A percentile compares a stretch with the other conserved stretches of the same genome.
Conservation (phyloP, 2,888 invertebrate genomes). For the Gortyna flavago region DNA sequence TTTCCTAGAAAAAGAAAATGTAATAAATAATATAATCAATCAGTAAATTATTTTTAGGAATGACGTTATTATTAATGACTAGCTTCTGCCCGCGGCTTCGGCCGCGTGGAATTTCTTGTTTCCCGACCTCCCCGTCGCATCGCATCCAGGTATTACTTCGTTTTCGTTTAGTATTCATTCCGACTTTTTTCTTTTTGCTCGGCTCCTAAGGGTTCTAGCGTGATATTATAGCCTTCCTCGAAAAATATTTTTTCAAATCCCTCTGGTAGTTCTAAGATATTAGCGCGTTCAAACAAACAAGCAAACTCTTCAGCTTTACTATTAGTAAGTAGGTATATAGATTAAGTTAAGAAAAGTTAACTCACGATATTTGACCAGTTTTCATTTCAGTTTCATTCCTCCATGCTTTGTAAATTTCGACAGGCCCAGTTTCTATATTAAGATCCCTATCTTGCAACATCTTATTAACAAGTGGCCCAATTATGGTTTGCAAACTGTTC, state of each 20-base stretch:
- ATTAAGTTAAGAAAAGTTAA: conserved; percentile 58
- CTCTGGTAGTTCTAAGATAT: background rate
- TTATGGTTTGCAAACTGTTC: conserved; percentile 92
- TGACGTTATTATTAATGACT: background rate
- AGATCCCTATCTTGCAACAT: conserved; percentile 91
- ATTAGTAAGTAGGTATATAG: background rate
- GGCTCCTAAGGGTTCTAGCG: no score
- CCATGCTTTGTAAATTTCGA: conserved; percentile 94
- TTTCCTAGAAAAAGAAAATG: conserved; percentile 83
- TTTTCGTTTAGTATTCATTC: no score
- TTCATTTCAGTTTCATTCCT: conserved; percentile 93
- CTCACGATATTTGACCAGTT: conserved; percentile 93
- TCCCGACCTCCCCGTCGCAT: no score
- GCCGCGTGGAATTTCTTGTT: no score
- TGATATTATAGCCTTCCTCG: no score
- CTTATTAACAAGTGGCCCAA: conserved; percentile 92
- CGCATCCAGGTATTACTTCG: no score
- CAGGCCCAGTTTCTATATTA: conserved; percentile 93
- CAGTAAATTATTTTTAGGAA: background rate
- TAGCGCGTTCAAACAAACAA: background rate
- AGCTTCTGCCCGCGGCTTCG: background rate
- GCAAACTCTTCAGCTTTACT: no score
- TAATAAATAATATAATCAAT: conserved; percentile 2
- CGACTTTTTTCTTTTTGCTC: no score
- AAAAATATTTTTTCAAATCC: no score